Evolutionary conservation across 2,797 vertebrate genomes (phyloP).

Genomic region (Enteromius mattozi): DNA sequence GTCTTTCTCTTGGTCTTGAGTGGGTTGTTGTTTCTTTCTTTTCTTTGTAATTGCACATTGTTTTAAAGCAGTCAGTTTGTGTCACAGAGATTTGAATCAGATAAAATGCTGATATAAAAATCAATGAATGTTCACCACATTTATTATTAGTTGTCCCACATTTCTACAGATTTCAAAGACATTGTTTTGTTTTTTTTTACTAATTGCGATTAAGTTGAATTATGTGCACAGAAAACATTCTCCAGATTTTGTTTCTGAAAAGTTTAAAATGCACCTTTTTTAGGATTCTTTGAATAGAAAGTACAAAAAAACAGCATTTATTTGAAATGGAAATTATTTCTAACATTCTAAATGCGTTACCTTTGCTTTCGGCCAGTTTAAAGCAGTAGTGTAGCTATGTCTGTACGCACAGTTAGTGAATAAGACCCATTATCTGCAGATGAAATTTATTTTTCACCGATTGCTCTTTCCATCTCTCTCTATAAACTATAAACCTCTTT

Average conservation of each 20-base stretch:
- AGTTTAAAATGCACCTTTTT: background rate
- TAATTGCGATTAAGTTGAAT: background rate
- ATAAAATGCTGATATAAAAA: background rate
- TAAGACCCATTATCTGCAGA: background rate
- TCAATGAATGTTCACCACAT: background rate
- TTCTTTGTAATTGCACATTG: background rate
- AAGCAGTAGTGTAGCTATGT: background rate
- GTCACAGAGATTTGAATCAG: background rate
- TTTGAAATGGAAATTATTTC: background rate
- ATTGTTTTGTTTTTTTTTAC: background rate
- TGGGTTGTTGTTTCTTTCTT: background rate
- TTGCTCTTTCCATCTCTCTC: slow-evolving; percentile 2
- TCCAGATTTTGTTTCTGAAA: background rate
- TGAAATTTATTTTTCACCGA: background rate
- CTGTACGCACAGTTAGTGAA: background rate
- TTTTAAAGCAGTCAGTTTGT: background rate
- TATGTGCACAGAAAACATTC: background rate
- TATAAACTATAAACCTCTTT: slow-evolving; percentile 28
- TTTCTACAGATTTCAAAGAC: background rate
- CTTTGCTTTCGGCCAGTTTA: background rate
- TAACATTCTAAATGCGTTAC: background rate
- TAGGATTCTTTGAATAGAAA: background rate
- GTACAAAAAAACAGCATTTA: background rate
- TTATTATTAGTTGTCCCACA: background rate
- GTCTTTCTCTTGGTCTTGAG: background rate